Evolutionary conservation across 2,888 invertebrate genomes (phyloP), one percentile per base, ranked within the genome.

Genomic region (Druceiella hillmani): DNA sequence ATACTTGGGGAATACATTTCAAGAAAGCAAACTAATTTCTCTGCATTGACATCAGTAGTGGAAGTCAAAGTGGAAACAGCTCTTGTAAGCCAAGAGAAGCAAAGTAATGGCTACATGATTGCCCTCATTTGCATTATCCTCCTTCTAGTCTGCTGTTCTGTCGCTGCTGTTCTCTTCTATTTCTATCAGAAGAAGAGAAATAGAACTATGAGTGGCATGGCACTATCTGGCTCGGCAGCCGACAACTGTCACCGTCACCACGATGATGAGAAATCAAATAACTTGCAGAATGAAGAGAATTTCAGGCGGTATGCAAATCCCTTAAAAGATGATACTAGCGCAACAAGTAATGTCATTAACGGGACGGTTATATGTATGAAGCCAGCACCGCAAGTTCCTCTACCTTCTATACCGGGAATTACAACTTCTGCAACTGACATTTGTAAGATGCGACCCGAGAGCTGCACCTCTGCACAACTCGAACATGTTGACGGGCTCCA

Each of bases 261-360:
- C 55, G 86, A 87, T 56, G 88, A 89, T 56, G 89, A 90, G 56
- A 90, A 90, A 59, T 87, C 90, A 3, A 92, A 92, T 62, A 92
- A 92, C 62, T 64, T 89, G 40, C 91, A 92, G 64, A 91, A 90
- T 61, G 89, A 90, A 58, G 91, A 92, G 62, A 91, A 90, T 58
- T 70, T 92, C 40, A 76, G 90, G 35, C 77, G 89, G 46, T 87
- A 86, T 62, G 81, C 83, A 29, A 88, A 88, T 64, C 86, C 87
- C 3, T 65, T 88, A 40, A 85, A 84, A 55, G 79, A 76, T 44
- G 79, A 75, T 7, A 47, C 24, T 38, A 29, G 24, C 22, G 32
- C 9, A 36, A 38, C 24, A 43, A 47, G 17, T 42, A 37, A 32
- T 17, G 45, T 16, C 10, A 28, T 63, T 6, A 61, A 59, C 9